Evolutionary conservation across 1,140 invertebrate species (phyloP).

Genomic region (Pseudomyrmex pallidus): DNA sequence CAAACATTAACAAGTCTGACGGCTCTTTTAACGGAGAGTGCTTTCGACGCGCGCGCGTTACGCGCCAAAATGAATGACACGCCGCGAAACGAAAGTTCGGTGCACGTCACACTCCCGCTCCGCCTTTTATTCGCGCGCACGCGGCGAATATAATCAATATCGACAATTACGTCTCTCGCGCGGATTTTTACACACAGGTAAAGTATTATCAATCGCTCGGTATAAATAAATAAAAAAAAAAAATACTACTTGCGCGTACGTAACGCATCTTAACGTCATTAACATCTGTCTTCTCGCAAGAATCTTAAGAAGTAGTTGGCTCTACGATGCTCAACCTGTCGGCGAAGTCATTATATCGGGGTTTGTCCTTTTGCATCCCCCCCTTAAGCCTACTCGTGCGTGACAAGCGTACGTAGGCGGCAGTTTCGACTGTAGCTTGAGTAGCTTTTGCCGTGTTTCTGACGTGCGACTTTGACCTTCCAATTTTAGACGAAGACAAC

Average conservation of each 20-base stretch:
- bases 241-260: too few species aligned
- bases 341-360: constrained; percentile 15
- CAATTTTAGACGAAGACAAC: constrained; percentile 40
- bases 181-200: constrained; percentile 16
- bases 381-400: constrained; percentile 32
- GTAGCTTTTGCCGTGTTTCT: constrained; percentile 51
- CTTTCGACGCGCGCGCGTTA: constrained; percentile 58
- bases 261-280: neutral
- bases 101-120: neutral
- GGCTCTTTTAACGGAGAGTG: constrained; percentile 54
- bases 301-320: neutral
- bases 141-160: constrained; percentile 38
- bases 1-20: constrained; percentile 59
- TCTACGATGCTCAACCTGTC: neutral
- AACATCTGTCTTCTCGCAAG: neutral
- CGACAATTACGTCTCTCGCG: neutral
- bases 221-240: too few species aligned
- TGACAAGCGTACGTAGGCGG: neutral
- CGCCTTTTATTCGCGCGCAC: constrained; percentile 28
- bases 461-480: constrained; percentile 41
- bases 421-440: constrained; percentile 6
- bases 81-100: constrained; percentile 40
- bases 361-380: constrained; percentile 18
- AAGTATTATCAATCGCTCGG: too few species aligned
- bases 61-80: constrained; percentile 40